phyloP scores from a whole-genome alignment of 1,140 invertebrate species.

The Amyelois transitella region DNA sequence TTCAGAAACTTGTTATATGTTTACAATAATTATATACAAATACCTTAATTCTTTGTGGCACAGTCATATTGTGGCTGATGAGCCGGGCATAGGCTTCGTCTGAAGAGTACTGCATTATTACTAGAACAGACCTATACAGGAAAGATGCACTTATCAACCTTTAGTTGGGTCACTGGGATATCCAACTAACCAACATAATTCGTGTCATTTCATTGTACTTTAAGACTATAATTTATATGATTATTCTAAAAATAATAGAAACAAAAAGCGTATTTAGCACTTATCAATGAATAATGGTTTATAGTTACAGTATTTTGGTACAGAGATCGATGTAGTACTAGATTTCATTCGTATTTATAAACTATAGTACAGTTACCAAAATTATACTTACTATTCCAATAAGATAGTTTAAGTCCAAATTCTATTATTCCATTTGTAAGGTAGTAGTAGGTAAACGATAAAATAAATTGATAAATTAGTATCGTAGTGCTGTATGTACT shows the following conservation, averaged over 20 bases:
- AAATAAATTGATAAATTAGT: no score
- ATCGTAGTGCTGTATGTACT: no score
- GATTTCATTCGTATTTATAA: no score
- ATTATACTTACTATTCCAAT: no score
- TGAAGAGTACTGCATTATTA: slow-evolving; percentile 55
- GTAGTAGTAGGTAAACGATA: no score
- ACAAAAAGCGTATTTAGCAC: background rate
- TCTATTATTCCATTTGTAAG: no score
- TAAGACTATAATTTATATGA: background rate
- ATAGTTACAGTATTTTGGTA: no score
- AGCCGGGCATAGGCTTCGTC: slow-evolving; percentile 65
- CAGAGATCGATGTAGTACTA: no score
- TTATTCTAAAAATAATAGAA: background rate
- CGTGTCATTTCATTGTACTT: background rate
- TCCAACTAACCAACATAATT: background rate
- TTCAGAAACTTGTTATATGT: background rate
- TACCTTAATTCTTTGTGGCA: slow-evolving; percentile 69
- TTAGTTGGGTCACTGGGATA: background rate
- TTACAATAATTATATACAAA: slow-evolving; percentile 1
- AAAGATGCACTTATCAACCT: background rate
- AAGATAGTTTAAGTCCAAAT: no score
- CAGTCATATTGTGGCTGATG: slow-evolving; percentile 70
- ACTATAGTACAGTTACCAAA: no score
- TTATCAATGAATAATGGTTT: no score
- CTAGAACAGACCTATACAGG: background rate